Base-by-base conservation (phyloP, 2,797 vertebrate genomes). In the Cheirogaleus major region DNA sequence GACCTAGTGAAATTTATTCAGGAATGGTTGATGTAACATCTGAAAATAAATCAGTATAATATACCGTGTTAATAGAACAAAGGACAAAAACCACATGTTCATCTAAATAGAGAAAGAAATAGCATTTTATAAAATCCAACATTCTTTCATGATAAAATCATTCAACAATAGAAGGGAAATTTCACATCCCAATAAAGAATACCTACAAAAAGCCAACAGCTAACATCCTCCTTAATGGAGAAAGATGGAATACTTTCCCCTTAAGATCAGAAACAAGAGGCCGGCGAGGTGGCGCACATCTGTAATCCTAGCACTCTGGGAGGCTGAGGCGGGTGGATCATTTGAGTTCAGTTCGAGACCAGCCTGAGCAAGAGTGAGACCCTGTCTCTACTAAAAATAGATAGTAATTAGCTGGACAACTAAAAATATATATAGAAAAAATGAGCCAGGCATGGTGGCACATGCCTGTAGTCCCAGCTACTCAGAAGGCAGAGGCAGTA, bases 1-100 rank as follows among this genome's bases (percentile, higher is more conserved):
- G 25, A 52, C 73, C 48, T 80, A 85, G 57, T 89, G 35, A 69
- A 85, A 89, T 89, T 92, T 80, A 92, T 59, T 35, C 65, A 85
- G 50, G 65, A 65, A 73, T 92, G 48, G 43, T 79, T 95, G 43
- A 27, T 35, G 92, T 80, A 81, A 83, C 20, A 85, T 78, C 65
- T 55, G 57, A 84, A 96, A 89, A 84, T 75, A 67, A 85, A 43
- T 89, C 27, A 18, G 4, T 61, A 4, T 69, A 57, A 80, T 52
- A 61, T 5, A 84, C 41, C 8, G 11, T 88, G 41, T 85, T 80
- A 86, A 61, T 89, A 75, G 85, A 85, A 80, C 73, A 89, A 73
- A 79, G 65, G 41, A 57, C n/a, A 73, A 85, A 76, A 92, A n/a
- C 43, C 75, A 85, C 25, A 27, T 35, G 57, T 69, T 89, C 65